Conservation (phyloP, 2,113 vertebrate species). For the Alces alces region DNA sequence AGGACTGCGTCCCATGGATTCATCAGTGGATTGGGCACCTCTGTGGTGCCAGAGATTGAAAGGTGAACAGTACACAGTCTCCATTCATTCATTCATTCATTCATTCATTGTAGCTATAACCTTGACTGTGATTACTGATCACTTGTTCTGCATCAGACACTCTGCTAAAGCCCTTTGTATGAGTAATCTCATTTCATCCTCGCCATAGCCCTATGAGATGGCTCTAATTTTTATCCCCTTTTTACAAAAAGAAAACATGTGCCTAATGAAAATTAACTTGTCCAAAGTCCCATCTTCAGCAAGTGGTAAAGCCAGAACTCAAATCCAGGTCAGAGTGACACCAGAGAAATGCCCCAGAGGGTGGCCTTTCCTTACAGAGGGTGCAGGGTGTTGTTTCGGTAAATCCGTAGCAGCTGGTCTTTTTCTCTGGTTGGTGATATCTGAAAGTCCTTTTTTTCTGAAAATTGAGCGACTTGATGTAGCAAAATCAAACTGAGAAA, state of each 20-base stretch:
- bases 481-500: neutral
- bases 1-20: neutral
- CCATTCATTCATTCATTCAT: neutral
- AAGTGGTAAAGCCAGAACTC: neutral
- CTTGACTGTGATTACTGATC: accelerated
- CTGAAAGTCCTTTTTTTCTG: neutral
- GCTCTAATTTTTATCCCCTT: neutral
- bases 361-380: neutral
- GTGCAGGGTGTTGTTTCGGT: neutral
- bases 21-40: neutral
- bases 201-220: accelerated
- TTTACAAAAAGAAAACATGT: neutral
- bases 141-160: accelerated
- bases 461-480: neutral
- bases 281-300: neutral
- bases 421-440: neutral
- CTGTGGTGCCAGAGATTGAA: neutral
- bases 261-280: neutral
- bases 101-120: accelerated
- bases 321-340: neutral
- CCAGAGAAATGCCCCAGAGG: neutral
- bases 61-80: neutral
- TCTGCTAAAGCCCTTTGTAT: neutral
- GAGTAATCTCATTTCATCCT: neutral
- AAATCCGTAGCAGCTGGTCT: neutral